Conservation (phyloP, 2,888 invertebrate species). For the Drosophila atroscutellata region DNA sequence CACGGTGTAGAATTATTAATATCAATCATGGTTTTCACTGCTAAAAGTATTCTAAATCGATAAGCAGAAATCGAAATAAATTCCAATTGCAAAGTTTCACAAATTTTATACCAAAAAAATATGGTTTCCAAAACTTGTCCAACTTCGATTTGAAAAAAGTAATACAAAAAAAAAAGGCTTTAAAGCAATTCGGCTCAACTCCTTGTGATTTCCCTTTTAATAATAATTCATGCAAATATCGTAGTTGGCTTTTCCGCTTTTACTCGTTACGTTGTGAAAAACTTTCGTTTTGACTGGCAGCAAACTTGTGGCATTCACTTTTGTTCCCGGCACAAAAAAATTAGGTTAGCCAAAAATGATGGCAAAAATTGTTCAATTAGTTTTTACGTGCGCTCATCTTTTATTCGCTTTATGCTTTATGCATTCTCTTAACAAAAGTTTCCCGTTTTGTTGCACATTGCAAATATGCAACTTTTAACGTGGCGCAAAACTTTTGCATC, state of each 20-base stretch:
- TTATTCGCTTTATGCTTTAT: constrained; percentile 56
- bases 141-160: constrained; percentile 4
- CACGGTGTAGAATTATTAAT: neutral
- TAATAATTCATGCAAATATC: constrained; percentile 34
- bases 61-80: neutral
- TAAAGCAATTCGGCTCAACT: constrained; percentile 8
- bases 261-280: constrained; percentile 31
- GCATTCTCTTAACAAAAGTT: constrained; percentile 57
- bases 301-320: constrained; percentile 63
- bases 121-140: neutral
- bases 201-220: constrained; percentile 39
- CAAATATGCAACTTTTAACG: constrained; percentile 43
- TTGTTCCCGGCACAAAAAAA: constrained; percentile 40
- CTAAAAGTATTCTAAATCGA: neutral
- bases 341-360: constrained; percentile 59
- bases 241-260: constrained; percentile 35
- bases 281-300: constrained; percentile 42
- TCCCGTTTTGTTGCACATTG: constrained; percentile 22
- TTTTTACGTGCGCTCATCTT: constrained; percentile 45
- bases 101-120: neutral
- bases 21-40: neutral
- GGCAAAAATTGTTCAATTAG: constrained; percentile 63
- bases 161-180: neutral
- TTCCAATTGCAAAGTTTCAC: constrained; percentile 2
- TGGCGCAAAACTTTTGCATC: constrained; percentile 45